Evolutionary conservation across 1,140 invertebrate genomes (phyloP).

Genomic region (Geopemphigus sp.): DNA sequence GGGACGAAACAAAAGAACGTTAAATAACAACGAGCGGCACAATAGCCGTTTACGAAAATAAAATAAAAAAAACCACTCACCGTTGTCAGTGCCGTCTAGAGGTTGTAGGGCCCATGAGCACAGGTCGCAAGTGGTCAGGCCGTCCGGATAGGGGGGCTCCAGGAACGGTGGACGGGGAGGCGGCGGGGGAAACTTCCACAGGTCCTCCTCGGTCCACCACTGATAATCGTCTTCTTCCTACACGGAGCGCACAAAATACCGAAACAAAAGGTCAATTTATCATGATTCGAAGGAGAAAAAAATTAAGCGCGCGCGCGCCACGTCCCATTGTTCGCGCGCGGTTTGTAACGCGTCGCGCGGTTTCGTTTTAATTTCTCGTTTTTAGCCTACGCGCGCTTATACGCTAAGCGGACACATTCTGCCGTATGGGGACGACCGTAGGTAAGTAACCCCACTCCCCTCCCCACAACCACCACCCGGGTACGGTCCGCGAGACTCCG

Average conservation of each 20-base stretch:
- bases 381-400: slow-evolving; percentile 45
- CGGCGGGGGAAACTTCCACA: slow-evolving; percentile 64
- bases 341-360: slow-evolving; percentile 19
- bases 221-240: slow-evolving; percentile 49
- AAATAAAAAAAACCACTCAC: slow-evolving; percentile 41
- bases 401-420: slow-evolving; percentile 21
- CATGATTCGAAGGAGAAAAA: slow-evolving; percentile 36
- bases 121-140: slow-evolving; percentile 69
- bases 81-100: slow-evolving; percentile 54
- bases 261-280: slow-evolving; percentile 49
- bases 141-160: slow-evolving; percentile 59
- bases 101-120: slow-evolving; percentile 66
- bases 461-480: too few species aligned
- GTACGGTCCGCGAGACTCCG: background rate
- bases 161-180: slow-evolving; percentile 66
- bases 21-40: slow-evolving; percentile 35
- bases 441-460: too few species aligned
- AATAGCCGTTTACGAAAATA: slow-evolving; percentile 42
- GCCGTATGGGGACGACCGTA: too few species aligned
- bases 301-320: slow-evolving; percentile 9
- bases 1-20: slow-evolving; percentile 38
- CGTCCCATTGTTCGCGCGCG: slow-evolving; percentile 22
- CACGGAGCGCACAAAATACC: slow-evolving; percentile 40
- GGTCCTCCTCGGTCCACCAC: slow-evolving; percentile 55
- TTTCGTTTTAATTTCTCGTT: background rate